Percentiles rank a stretch among this genome's conserved stretches.
These are phyloP conservation scores for Pararge aegeria DNA, from an alignment of 1,140 invertebrate genomes.

Conservation along the genomic window DNA sequence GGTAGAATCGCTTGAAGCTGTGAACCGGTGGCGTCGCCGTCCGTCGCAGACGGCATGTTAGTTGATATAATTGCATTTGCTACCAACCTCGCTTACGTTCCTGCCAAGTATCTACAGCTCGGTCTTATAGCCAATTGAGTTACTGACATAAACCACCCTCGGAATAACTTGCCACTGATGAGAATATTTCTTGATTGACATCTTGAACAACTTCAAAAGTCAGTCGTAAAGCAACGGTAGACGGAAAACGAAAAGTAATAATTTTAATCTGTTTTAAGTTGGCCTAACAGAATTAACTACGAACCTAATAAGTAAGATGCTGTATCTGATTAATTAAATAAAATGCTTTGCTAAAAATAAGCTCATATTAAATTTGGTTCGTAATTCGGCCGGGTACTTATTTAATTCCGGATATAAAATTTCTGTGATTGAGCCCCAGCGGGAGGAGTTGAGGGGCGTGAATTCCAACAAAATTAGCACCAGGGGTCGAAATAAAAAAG, in stretches of 20 bases:
- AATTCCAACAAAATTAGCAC: constrained; percentile 82
- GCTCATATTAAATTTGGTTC: constrained; percentile 73
- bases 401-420: constrained; percentile 81
- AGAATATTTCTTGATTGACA: constrained; percentile 65
- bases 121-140: constrained; percentile 76
- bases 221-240: constrained; percentile 17
- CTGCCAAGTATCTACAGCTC: constrained; percentile 56
- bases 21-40: constrained; percentile 36
- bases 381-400: constrained; percentile 77
- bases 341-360: constrained; percentile 64
- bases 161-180: constrained; percentile 68
- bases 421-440: constrained; percentile 79
- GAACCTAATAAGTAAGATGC: constrained; percentile 47
- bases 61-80: constrained; percentile 75
- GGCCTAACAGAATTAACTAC: constrained; percentile 21
- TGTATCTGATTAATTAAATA: constrained; percentile 67
- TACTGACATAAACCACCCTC: constrained; percentile 72
- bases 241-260: constrained; percentile 15
- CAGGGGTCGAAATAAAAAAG: constrained; percentile 80
- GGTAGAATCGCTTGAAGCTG: constrained; percentile 48
- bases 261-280: constrained; percentile 14
- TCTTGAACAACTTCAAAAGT: constrained; percentile 44
- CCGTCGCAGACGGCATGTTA: constrained; percentile 75
- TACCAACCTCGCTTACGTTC: constrained; percentile 71
- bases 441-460: constrained; percentile 77